Evolutionary conservation across 2,797 vertebrate species (phyloP).

Genomic region (Meda fulgida): DNA sequence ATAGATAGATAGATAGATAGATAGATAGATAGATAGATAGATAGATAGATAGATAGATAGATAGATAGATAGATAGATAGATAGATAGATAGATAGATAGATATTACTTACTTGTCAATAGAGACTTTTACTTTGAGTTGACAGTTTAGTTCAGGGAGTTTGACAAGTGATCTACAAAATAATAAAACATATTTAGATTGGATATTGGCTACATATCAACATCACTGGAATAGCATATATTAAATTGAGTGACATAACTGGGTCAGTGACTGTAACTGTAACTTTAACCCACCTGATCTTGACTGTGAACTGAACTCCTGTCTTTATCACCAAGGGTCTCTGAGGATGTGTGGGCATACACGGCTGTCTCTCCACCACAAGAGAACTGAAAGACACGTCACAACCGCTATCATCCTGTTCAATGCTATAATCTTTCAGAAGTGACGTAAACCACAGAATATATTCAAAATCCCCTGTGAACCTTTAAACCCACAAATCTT

Average conservation of each 20-base stretch:
- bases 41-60: background rate
- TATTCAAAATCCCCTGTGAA: background rate
- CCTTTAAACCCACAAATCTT: background rate
- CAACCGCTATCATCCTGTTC: conserved; percentile 31
- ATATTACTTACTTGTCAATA: conserved; percentile 90
- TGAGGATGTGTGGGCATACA: conserved; percentile 83
- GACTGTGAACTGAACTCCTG: conserved; percentile 83
- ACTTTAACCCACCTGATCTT: conserved; percentile 81
- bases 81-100: background rate
- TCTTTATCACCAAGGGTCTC: conserved; percentile 88
- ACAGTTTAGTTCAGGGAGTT: conserved; percentile 85
- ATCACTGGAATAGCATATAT: background rate
- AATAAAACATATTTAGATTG: conserved; percentile 34
- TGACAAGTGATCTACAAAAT: conserved; percentile 84
- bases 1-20: background rate
- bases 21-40: background rate
- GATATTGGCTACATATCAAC: background rate
- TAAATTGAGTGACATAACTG: background rate
- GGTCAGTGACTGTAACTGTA: background rate
- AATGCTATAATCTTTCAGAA: background rate
- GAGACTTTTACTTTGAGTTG: conserved; percentile 87
- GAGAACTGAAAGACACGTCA: conserved; percentile 65
- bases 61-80: background rate
- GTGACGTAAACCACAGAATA: conserved; percentile 16
- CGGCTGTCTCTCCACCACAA: conserved; percentile 92